Evolutionary conservation across 2,888 invertebrate species (phyloP), one percentile per base, ranked within the genome.

Genomic region (Caprella mutica): DNA sequence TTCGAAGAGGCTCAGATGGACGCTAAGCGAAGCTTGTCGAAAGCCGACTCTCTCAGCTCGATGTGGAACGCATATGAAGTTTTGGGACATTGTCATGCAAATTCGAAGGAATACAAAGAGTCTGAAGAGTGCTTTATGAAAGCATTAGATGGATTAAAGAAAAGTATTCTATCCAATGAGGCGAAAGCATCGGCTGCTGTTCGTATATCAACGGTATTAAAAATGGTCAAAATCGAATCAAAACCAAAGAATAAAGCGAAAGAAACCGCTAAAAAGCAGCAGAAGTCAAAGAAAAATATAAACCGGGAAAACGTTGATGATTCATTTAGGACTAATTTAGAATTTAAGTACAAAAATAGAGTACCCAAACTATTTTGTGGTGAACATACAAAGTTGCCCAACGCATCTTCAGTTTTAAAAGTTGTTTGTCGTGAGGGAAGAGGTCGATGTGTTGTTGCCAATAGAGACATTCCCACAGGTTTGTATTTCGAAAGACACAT

Each of bases 391-490:
- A 48, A 48, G 42, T 56, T 65, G 38, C 29, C 52, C 17, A 39
- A 55, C 30, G 56, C 58, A 9, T 61, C 58, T 5, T 44, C 56
- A 1, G 56, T 55, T 3, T 35, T 65, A 9, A 55, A 56, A 38
- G 55, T 58, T 17, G 30, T 54, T 33, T 46, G 46, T 19, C 52
- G 42, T 14, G 64, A 62, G 39, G 65, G 57, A 30, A 65, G 64
- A 52, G 68, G 69, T 38, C 65, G 68, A 27, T 68, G 65, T 46
- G 59, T 67, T 50, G 61, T 68, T 38, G 68, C 69, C 46, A 68
- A 65, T 55, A 64, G 67, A 59, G 66, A 66, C 53, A 67, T 69
- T n/a, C n/a, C n/a, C n/a, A n/a, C n/a, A n/a, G n/a, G n/a, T n/a
- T n/a, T n/a, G n/a, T n/a, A n/a, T n/a, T n/a, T n/a, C n/a, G n/a